Evolutionary conservation across 2,113 vertebrate genomes (phyloP), one percentile per base, ranked within the genome.

Genomic region (Myanophis thanlyinensis): DNA sequence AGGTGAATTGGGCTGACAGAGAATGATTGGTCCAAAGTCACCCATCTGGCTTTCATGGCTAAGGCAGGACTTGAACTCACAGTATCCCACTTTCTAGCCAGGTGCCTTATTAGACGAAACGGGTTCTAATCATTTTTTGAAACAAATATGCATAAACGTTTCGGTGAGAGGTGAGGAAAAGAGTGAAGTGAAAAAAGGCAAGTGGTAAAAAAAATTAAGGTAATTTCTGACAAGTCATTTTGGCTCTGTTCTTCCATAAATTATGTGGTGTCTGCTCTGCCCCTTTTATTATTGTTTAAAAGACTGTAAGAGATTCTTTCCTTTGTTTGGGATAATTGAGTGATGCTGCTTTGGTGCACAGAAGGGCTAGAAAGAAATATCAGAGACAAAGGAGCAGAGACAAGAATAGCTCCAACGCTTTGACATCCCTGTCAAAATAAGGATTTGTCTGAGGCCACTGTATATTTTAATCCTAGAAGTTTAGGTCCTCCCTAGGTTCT

Each of bases 401-500:
- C 54, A 20, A 25, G 95, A 52, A 89, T 88, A 59, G 87, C 91
- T 88, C 67, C 52, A 90, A 51, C 94, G 93, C 94, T 95, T 94
- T 95, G 96, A 96, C 95, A 95, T 90, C 51, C 91, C 91, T 62
- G 90, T 93, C 84, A 86, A 91, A 87, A 90, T 27, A 73, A 54
- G 40, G 89, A 95, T 93, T 51, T 56, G 93, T 92, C 0, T 5
- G 52, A 90, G 93, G 93, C 90, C 30, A 91, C 92, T 91, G 67
- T 62, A 51, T 84, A 53, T 93, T 93, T 95, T 96, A 96, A 95
- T 94, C 90, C 93, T 85, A 94, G 62, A 67, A 49, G 44, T 53
- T 87, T 93, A 53, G 53, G 85, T 27, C 7, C 59, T 35, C 88
- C 48, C 91, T 94, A 94, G 49, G 93, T n/a, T 51, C 23, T 93